These are phyloP conservation scores for Nasonovia ribisnigri DNA, from an alignment of 2,888 invertebrate species.

Conservation along the genomic window DNA sequence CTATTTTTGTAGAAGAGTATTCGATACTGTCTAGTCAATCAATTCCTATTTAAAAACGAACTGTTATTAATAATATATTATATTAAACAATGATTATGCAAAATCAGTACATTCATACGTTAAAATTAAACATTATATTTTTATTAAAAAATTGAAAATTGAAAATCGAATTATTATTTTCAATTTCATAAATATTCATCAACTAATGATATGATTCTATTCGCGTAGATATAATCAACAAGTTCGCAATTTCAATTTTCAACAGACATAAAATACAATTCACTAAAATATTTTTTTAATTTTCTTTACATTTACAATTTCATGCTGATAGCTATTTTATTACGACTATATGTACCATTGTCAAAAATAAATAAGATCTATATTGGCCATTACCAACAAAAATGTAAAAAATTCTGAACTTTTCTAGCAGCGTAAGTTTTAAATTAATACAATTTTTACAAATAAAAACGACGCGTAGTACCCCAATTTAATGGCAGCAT, in stretches of 20 bases:
- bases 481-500: too few relatives aligned
- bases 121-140: background rate
- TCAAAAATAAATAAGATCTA: background rate
- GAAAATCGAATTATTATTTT: background rate
- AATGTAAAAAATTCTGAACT: background rate
- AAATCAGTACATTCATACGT: background rate
- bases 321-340: background rate
- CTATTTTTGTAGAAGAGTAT: background rate
- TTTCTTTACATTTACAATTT: background rate
- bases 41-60: background rate
- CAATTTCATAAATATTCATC: background rate
- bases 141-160: background rate
- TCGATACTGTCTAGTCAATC: background rate
- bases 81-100: background rate
- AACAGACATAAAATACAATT: background rate
- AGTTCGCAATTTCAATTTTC: background rate
- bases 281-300: background rate
- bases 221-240: background rate
- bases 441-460: background rate
- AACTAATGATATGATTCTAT: background rate
- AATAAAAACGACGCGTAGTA: too few relatives aligned
- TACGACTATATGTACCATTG: background rate
- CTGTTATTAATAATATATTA: background rate
- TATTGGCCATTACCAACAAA: background rate
- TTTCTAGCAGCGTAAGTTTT: background rate